Evolutionary conservation across 64 coral and sea anemone genomes (phyloP).

Genomic region (Astreopora myriophthalma): DNA sequence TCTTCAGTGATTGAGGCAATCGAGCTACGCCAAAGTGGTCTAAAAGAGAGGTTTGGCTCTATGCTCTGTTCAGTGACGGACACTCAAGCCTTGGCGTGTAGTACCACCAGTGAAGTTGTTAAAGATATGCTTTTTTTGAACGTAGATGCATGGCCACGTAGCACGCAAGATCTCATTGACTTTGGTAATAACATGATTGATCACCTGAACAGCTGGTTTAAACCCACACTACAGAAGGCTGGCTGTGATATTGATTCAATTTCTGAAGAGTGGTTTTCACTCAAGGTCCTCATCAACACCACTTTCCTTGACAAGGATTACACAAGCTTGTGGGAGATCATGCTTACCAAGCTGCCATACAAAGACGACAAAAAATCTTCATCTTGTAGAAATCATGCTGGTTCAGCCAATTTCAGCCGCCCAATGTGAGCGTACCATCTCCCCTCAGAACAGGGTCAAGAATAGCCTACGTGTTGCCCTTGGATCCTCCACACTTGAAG

Average conservation of each 20-base stretch:
- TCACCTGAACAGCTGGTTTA: conserved; percentile 34
- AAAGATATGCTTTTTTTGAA: conserved; percentile 58
- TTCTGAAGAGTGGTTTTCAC: conserved; percentile 49
- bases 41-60: not conserved
- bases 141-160: conserved; percentile 2
- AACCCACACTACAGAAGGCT: conserved; percentile 1
- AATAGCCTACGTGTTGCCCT: conserved; percentile 19
- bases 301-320: conserved; percentile 49
- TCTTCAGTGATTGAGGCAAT: not conserved
- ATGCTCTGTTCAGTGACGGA: not conserved
- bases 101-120: not conserved
- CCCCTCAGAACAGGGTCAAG: conserved; percentile 56
- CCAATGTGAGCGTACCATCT: conserved; percentile 14
- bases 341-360: conserved; percentile 51
- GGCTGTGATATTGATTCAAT: conserved; percentile 14
- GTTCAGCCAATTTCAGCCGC: conserved; percentile 13
- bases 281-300: conserved; percentile 36
- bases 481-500: not conserved
- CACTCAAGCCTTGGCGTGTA: not conserved
- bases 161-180: conserved; percentile 1
- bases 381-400: conserved; percentile 52
- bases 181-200: conserved; percentile 42
- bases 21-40: not conserved
- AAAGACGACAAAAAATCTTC: conserved; percentile 13
- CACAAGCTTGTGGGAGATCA: conserved; percentile 24